These are phyloP conservation scores for Drosophila nigromelanica DNA, from an alignment of 1,140 invertebrate species.

Conservation along the genomic window DNA sequence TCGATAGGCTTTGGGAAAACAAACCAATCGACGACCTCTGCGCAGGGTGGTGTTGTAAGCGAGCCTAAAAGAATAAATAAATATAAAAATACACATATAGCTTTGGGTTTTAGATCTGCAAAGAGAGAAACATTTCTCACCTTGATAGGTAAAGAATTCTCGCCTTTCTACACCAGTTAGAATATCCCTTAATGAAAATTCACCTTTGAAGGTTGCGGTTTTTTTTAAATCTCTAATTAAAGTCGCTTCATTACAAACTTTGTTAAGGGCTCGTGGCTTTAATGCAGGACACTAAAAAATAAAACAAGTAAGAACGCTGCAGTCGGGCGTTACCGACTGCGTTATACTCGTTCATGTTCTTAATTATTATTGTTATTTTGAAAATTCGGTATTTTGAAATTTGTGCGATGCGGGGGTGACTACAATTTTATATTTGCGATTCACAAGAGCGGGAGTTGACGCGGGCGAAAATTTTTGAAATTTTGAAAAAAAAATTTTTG, in stretches of 20 bases:
- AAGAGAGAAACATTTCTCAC: neutral
- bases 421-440: too few species aligned
- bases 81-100: neutral
- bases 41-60: constrained; percentile 95
- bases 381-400: too few species aligned
- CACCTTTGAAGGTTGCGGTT: constrained; percentile 1
- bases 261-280: constrained; percentile 12
- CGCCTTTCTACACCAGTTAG: constrained; percentile 30
- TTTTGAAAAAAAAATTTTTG: too few species aligned
- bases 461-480: too few species aligned
- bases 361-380: too few species aligned
- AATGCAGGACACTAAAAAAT: constrained; percentile 6
- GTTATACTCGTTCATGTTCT: too few species aligned
- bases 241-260: constrained; percentile 29
- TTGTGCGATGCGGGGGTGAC: too few species aligned
- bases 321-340: too few species aligned
- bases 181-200: constrained; percentile 40
- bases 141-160: constrained; percentile 49
- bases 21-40: constrained; percentile 95
- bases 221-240: constrained; percentile 15
- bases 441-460: too few species aligned
- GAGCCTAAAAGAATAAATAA: constrained; percentile 85
- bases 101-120: too few species aligned
- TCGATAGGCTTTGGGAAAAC: constrained; percentile 91
- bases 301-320: too few species aligned